These are phyloP conservation scores for Dicycla oo DNA, from an alignment of 2,888 invertebrate species.

Conservation along the genomic window DNA sequence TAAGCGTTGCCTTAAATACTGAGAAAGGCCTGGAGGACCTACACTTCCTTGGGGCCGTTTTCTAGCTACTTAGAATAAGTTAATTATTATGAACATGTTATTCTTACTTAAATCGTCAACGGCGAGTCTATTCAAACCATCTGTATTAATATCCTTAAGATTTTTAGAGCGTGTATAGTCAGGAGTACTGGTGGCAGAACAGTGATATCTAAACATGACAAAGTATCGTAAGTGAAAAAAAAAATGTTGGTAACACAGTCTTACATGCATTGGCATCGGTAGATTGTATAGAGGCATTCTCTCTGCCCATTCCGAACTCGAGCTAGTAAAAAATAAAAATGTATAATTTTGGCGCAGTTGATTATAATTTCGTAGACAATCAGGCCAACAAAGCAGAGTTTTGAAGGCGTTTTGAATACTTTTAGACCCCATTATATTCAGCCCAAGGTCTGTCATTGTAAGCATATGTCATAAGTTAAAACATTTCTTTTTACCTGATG, in stretches of 20 bases:
- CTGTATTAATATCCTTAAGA: conserved; percentile 13
- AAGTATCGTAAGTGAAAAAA: neutral
- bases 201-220: conserved; percentile 39
- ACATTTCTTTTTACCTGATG: conserved; percentile 23
- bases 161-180: neutral
- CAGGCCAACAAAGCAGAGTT: no score
- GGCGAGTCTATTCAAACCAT: neutral
- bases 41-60: no score
- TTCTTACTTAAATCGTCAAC: conserved; percentile 7
- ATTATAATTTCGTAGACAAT: neutral
- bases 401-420: no score
- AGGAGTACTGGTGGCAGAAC: conserved; percentile 32
- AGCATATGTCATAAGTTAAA: neutral
- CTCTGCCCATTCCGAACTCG: no score
- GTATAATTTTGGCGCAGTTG: neutral
- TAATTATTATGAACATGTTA: neutral
- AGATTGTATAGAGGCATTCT: neutral
- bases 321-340: neutral
- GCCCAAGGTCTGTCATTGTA: neutral
- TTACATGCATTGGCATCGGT: neutral
- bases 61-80: neutral
- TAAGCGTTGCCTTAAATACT: neutral
- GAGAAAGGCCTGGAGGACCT: no score
- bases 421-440: neutral
- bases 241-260: neutral